A percentile compares a stretch with the other conserved stretches of the same genome.
Evolutionary conservation across 2,797 vertebrate genomes (phyloP).

Genomic region (Poecilia wingei): DNA sequence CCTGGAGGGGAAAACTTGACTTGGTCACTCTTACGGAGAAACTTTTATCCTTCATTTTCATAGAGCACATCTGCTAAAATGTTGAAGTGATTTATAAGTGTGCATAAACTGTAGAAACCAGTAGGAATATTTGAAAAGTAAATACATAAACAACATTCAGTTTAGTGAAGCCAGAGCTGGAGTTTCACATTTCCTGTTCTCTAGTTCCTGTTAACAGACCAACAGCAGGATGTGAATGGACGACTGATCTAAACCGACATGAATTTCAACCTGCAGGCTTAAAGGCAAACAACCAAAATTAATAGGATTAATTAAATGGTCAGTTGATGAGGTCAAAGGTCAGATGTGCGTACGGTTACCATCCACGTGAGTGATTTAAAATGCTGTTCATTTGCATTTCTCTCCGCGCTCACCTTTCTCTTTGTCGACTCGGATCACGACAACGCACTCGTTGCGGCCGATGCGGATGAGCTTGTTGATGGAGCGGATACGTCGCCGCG

Average conservation of each 20-base stretch:
- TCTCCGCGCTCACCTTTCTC: conserved; percentile 88
- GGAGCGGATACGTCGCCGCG: conserved; percentile 95
- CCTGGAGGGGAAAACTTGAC: conserved; percentile 74
- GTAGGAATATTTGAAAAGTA: neutral
- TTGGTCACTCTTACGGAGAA: neutral
- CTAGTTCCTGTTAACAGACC: neutral
- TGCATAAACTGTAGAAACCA: neutral
- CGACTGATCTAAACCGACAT: neutral
- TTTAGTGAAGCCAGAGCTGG: neutral
- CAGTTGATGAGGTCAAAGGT: neutral
- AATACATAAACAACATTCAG: neutral
- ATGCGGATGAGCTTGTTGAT: conserved; percentile 99
- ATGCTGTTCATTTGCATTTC: neutral
- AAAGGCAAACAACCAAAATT: neutral
- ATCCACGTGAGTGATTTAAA: neutral
- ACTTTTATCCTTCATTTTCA: neutral
- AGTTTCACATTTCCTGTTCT: neutral
- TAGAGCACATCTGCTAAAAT: neutral
- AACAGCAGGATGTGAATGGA: neutral
- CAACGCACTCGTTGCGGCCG: conserved; percentile 97
- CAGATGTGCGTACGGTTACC: neutral
- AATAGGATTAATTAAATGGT: neutral
- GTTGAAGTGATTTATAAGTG: neutral
- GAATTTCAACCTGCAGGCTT: neutral
- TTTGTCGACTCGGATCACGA: conserved; percentile 98